phyloP scores from a whole-genome alignment of 2,888 invertebrate species.

The Lamproptera curius region DNA sequence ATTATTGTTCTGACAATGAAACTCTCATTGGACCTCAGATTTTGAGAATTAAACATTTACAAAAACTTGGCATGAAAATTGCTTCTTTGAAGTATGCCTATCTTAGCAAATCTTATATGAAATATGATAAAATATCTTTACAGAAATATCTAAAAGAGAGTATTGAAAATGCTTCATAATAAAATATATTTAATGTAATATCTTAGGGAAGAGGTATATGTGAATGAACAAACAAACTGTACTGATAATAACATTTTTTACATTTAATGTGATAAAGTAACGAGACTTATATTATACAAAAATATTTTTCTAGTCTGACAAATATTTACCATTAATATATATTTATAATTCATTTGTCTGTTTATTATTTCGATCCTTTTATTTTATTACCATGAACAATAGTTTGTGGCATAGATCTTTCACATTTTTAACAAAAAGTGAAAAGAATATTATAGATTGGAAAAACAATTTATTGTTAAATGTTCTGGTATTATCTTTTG shows the following conservation, averaged over 20 bases:
- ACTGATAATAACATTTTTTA: conserved; percentile 18
- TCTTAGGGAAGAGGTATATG: conserved; percentile 27
- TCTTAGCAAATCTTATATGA: conserved; percentile 66
- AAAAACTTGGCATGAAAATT: conserved; percentile 80
- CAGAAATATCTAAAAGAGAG: conserved; percentile 70
- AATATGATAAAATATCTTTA: conserved; percentile 64
- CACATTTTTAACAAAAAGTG: too few relatives aligned
- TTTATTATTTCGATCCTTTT: too few relatives aligned
- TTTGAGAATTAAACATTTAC: conserved; percentile 80
- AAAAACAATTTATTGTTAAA: too few relatives aligned
- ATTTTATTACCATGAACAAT: too few relatives aligned
- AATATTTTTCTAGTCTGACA: conserved; percentile 28
- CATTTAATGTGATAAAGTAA: conserved; percentile 6
- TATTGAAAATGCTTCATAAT: conserved; percentile 46
- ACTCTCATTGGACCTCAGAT: conserved; percentile 80
- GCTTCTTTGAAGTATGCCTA: conserved; percentile 75
- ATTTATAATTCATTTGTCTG: too few relatives aligned
- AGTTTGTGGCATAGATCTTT: too few relatives aligned
- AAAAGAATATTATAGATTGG: too few relatives aligned
- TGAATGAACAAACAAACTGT: conserved; percentile 3
- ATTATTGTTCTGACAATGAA: conserved; percentile 78
- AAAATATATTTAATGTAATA: conserved; percentile 35
- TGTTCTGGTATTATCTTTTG: too few relatives aligned
- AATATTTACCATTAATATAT: background rate
- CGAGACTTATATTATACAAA: conserved; percentile 9